A percentile compares a stretch with the other conserved stretches of the same genome.
These are phyloP conservation scores for Sparus aurata DNA, from an alignment of 2,797 vertebrate genomes.

Conservation along the genomic window DNA sequence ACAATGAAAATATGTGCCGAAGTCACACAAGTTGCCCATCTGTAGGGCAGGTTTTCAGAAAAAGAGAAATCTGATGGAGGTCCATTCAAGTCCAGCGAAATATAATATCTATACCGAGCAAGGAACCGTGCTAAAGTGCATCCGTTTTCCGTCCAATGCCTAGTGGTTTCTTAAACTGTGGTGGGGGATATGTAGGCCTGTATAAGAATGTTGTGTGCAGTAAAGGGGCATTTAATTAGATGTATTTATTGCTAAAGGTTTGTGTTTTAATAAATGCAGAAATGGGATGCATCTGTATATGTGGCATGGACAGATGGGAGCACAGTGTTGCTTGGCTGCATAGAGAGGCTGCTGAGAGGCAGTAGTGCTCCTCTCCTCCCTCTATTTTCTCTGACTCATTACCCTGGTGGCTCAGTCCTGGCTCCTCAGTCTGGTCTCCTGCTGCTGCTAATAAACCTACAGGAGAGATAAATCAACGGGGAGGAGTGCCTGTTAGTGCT, in stretches of 20 bases:
- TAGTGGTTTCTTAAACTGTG: background rate
- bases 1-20: background rate
- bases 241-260: constrained; percentile 8
- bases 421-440: constrained; percentile 97
- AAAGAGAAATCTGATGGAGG: too few relatives aligned
- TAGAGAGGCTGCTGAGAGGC: constrained; percentile 89
- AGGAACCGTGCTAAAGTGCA: background rate
- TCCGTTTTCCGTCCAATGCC: constrained; percentile 8
- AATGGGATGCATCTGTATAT: constrained; percentile 86
- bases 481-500: constrained; percentile 98
- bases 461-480: constrained; percentile 99
- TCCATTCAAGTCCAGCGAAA: background rate
- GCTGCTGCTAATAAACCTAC: constrained; percentile 99
- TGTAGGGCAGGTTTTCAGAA: background rate
- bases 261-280: constrained; percentile 51
- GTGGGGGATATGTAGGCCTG: background rate
- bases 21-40: background rate
- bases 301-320: constrained; percentile 92
- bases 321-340: constrained; percentile 86
- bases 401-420: constrained; percentile 97
- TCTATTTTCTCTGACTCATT: constrained; percentile 97
- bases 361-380: constrained; percentile 76
- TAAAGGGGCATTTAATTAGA: constrained; percentile 10
- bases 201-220: constrained; percentile 20
- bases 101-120: background rate